Percentiles rank a stretch among this genome's conserved stretches.
These are phyloP conservation scores for Oncopodura yosiiana DNA, from an alignment of 1,140 invertebrate genomes.

Conservation along the genomic window DNA sequence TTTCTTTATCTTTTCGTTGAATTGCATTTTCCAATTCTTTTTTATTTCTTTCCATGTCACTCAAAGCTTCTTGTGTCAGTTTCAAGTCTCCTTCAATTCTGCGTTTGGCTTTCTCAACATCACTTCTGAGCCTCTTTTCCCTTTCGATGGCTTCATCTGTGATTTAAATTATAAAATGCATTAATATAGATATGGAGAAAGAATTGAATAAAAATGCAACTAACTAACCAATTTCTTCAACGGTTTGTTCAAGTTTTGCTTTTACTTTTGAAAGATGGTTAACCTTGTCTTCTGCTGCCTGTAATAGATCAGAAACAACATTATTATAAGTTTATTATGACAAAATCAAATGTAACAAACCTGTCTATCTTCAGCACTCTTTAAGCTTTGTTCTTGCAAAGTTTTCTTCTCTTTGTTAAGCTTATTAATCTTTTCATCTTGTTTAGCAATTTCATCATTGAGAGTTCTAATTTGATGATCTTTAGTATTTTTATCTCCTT, in stretches of 20 bases:
- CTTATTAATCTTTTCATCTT: slow-evolving; percentile 53
- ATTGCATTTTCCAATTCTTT: slow-evolving; percentile 40
- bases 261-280: slow-evolving; percentile 36
- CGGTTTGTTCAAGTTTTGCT: slow-evolving; percentile 63
- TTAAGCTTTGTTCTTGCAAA: slow-evolving; percentile 50
- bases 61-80: slow-evolving; percentile 43
- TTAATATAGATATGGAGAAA: too few relatives aligned
- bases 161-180: too few relatives aligned
- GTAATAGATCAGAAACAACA: too few relatives aligned
- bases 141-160: slow-evolving; percentile 94
- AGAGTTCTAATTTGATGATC: slow-evolving; percentile 98
- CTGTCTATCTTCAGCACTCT: slow-evolving; percentile 43
- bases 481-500: slow-evolving; percentile 93
- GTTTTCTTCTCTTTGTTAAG: slow-evolving; percentile 56
- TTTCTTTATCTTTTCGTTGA: slow-evolving; percentile 96
- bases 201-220: too few relatives aligned
- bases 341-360: too few relatives aligned
- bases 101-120: slow-evolving; percentile 94
- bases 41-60: neutral
- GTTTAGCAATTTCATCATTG: slow-evolving; percentile 94
- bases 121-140: slow-evolving; percentile 89
- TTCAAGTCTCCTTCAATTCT: slow-evolving; percentile 94
- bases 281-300: slow-evolving; percentile 14
- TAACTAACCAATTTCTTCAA: too few relatives aligned
- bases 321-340: too few relatives aligned